Evolutionary conservation across 2,113 vertebrate genomes (phyloP), one percentile per base, ranked within the genome.

Genomic region (Anarrhichthys ocellatus): DNA sequence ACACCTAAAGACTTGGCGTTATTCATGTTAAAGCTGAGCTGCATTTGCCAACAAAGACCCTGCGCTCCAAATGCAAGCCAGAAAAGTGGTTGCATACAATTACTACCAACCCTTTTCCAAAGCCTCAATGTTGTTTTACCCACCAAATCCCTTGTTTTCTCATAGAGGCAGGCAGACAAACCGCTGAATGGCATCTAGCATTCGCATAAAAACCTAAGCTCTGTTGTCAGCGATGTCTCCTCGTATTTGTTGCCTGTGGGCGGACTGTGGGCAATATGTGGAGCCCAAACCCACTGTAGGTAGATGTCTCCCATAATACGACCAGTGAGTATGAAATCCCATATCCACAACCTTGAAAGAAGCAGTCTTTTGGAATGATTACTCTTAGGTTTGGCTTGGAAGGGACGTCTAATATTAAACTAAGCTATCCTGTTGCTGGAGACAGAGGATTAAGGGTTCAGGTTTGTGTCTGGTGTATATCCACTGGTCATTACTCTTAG

Each of bases 391-490:
- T 91, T 88, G 73, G 66, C 71, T 91, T 85, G 87, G 90, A 88
- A 46, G 32, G 27, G 68, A 58, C 17, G 1, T 83, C 73, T 85
- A 75, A 89, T 84, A 83, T 91, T 83, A 87, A 86, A 87, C 78
- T 72, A 78, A 78, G 34, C 78, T 13, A 69, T 85, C 76, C 71
- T 85, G 70, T 81, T 84, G 68, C 73, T 71, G 86, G 77, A 89
- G 88, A 90, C 80, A 29, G 63, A 81, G 87, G 81, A 89, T 90
- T 90, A 91, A 83, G 74, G 88, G 76, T 92, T 91, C 77, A 86
- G 65, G 82, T 72, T 87, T 84, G 36, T 70, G 85, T 91, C 87
- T 90, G 78, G 59, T 86, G 83, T 90, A 82, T 79, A 69, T 90
- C 85, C 83, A 71, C 76, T 84, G 71, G 67, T 81, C 80, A 65